phyloP scores from a whole-genome alignment of 2,113 vertebrate species.

The Nanorana parkeri region DNA sequence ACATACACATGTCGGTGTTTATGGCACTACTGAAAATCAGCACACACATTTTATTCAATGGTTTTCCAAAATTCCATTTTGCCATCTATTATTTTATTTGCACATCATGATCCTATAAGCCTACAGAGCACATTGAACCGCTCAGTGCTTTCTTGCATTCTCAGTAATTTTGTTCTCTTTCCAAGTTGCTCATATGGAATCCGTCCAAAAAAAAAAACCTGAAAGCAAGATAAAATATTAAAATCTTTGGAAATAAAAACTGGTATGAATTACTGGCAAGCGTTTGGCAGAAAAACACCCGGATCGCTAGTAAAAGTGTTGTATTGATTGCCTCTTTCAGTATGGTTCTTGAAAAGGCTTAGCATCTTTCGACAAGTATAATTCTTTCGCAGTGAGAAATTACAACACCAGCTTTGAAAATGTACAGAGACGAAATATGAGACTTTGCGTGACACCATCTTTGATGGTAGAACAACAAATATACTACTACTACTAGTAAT shows the following conservation, averaged over 20 bases:
- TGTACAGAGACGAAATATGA: slow-evolving; percentile 7
- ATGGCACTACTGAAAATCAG: too few species aligned
- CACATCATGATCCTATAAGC: too few species aligned
- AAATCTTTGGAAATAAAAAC: slow-evolving; percentile 22
- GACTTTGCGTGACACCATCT: not conserved
- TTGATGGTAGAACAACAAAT: not conserved
- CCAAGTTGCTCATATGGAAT: not conserved
- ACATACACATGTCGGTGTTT: too few species aligned
- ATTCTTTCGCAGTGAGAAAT: slow-evolving; percentile 64
- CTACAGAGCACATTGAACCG: too few species aligned
- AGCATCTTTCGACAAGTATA: slow-evolving; percentile 67
- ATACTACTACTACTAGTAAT: too few species aligned
- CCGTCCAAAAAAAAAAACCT: not conserved
- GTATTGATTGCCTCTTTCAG: slow-evolving; percentile 62
- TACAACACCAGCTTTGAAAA: slow-evolving; percentile 41
- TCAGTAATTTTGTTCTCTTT: too few species aligned
- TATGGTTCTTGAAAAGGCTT: slow-evolving; percentile 63
- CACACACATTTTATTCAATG: too few species aligned
- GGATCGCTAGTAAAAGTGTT: slow-evolving; percentile 49
- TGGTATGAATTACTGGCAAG: slow-evolving; percentile 34
- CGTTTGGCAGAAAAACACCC: slow-evolving; percentile 37
- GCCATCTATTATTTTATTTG: too few species aligned
- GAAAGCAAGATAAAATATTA: slow-evolving; percentile 13
- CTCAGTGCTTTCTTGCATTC: too few species aligned
- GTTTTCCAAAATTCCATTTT: too few species aligned